Evolutionary conservation across 2,888 invertebrate genomes (phyloP).

Genomic region (Eristalinus sepulchralis): DNA sequence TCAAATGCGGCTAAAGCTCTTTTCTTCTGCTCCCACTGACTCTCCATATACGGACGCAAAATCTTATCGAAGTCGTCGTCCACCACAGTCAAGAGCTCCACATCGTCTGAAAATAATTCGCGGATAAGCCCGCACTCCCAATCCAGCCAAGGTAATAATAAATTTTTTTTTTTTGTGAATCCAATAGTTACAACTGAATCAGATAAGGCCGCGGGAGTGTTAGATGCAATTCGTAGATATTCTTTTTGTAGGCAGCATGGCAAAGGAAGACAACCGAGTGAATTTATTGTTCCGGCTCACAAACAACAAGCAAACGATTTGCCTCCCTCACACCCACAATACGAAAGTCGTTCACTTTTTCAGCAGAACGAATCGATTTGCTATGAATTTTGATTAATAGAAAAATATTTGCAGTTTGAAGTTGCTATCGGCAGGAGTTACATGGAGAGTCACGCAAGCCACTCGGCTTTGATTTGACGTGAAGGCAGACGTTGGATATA

Average conservation of each 20-base stretch:
- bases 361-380: conserved; percentile 58
- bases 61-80: conserved; percentile 83
- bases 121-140: conserved; percentile 76
- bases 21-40: conserved; percentile 77
- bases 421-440: conserved; percentile 21
- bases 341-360: not conserved
- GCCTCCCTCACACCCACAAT: not conserved
- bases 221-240: not conserved
- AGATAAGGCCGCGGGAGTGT: conserved; percentile 41
- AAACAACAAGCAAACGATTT: not conserved
- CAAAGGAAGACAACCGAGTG: not conserved
- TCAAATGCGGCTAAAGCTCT: conserved; percentile 76
- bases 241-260: not conserved
- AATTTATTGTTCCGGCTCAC: not conserved
- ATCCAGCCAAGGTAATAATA: conserved; percentile 32
- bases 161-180: conserved; percentile 51
- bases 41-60: conserved; percentile 76
- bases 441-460: conserved; percentile 60
- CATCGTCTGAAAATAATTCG: conserved; percentile 80
- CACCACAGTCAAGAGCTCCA: conserved; percentile 85
- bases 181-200: conserved; percentile 53
- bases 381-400: conserved; percentile 67
- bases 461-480: not conserved
- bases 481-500: not conserved
- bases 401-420: conserved; percentile 62